Evolutionary conservation across 1,140 invertebrate genomes (phyloP).

Genomic region (Vanessa atalanta): DNA sequence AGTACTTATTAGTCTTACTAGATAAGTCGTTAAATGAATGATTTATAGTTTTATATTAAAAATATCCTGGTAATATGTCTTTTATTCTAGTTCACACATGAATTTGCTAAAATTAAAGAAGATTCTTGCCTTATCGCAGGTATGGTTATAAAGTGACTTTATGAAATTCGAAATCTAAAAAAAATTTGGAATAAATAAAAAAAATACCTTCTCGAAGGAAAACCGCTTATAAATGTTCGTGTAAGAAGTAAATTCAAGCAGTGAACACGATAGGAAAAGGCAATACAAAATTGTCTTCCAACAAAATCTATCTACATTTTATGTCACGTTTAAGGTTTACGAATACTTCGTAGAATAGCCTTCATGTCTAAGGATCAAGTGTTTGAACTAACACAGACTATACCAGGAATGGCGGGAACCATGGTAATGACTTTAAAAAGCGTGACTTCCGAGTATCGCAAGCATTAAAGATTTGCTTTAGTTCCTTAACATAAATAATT

Average conservation of each 20-base stretch:
- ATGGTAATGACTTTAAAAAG: conserved; percentile 57
- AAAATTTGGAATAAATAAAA: too few relatives aligned
- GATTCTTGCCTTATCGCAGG: too few relatives aligned
- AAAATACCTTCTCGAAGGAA: too few relatives aligned
- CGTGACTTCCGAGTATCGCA: conserved; percentile 48
- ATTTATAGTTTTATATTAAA: too few relatives aligned
- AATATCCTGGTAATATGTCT: too few relatives aligned
- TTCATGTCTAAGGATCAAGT: conserved; percentile 9
- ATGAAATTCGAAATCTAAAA: too few relatives aligned
- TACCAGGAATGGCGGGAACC: conserved; percentile 27
- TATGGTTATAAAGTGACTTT: too few relatives aligned
- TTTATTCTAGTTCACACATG: too few relatives aligned
- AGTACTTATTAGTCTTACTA: background rate
- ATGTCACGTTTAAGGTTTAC: background rate
- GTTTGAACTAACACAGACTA: conserved; percentile 6
- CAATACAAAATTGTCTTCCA: background rate
- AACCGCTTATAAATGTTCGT: too few relatives aligned
- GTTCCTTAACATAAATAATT: background rate
- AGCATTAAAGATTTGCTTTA: conserved; percentile 5
- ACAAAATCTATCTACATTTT: background rate
- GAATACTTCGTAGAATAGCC: background rate
- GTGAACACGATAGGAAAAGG: background rate
- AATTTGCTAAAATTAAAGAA: too few relatives aligned
- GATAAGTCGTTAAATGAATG: background rate
- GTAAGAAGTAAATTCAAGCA: too few relatives aligned